These are phyloP conservation scores for Cossypha niveicapilla DNA, from an alignment of 2,797 vertebrate genomes.

Conservation along the genomic window DNA sequence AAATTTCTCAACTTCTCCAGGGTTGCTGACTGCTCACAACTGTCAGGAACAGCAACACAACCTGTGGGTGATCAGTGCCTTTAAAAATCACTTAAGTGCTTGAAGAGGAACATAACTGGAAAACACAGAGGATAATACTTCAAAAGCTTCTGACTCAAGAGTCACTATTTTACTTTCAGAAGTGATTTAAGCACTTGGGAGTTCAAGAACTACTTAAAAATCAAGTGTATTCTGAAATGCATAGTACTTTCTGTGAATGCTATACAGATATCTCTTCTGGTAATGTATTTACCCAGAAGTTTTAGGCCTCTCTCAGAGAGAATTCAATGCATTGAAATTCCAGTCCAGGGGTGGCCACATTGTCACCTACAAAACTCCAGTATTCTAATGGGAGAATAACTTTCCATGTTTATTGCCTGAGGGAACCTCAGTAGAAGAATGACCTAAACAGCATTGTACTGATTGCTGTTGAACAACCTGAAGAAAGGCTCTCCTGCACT, in stretches of 20 bases:
- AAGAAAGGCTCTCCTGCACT: not conserved
- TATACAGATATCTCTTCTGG: not conserved
- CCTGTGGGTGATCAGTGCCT: not conserved
- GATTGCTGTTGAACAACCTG: not conserved
- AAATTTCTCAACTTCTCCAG: not conserved
- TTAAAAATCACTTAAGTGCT: not conserved
- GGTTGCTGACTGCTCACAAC: not conserved
- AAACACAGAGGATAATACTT: not conserved
- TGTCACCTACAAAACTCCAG: not conserved
- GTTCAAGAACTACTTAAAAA: not conserved
- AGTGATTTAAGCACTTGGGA: not conserved
- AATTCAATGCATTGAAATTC: not conserved
- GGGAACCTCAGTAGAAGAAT: not conserved
- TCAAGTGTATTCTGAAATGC: not conserved
- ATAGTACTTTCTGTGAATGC: not conserved
- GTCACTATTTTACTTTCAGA: not conserved
- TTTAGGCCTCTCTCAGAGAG: not conserved
- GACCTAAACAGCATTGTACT: not conserved
- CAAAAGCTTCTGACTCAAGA: not conserved
- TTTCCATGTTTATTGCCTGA: not conserved
- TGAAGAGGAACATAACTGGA: not conserved
- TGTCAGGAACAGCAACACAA: not conserved
- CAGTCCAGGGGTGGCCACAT: not conserved
- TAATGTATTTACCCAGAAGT: not conserved
- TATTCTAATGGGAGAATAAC: not conserved